Conservation (phyloP, 2,888 invertebrate species). For the Sarcophaga subvicina region DNA sequence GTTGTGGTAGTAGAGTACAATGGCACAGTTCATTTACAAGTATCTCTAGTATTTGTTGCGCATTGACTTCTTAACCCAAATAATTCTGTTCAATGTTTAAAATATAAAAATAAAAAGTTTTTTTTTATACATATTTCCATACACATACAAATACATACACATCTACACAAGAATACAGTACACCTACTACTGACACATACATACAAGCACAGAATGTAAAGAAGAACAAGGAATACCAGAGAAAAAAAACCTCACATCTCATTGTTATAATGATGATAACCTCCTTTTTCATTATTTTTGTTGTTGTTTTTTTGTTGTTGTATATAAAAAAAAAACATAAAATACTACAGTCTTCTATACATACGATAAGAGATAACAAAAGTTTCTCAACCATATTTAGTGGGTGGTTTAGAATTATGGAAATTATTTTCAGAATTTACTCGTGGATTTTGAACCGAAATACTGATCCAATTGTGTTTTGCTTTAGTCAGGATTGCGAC, state of each 20-base stretch:
- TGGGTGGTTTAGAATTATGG: too few species aligned
- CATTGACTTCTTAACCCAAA: slow-evolving; percentile 69
- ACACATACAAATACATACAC: not conserved
- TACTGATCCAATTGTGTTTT: too few species aligned
- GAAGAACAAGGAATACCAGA: not conserved
- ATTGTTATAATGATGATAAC: slow-evolving; percentile 55
- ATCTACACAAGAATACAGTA: not conserved
- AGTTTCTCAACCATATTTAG: too few species aligned
- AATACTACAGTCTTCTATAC: slow-evolving; percentile 26
- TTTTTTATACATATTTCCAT: not conserved
- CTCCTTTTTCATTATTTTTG: slow-evolving; percentile 14
- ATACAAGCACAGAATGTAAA: not conserved
- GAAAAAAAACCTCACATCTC: slow-evolving; percentile 49
- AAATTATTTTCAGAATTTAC: too few species aligned
- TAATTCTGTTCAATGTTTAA: slow-evolving; percentile 61
- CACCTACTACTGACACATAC: not conserved
- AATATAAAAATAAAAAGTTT: slow-evolving; percentile 15
- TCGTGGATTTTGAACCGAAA: too few species aligned
- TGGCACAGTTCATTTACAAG: slow-evolving; percentile 58
- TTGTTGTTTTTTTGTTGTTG: not conserved
- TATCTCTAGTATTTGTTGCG: slow-evolving; percentile 65
- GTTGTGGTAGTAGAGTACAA: slow-evolving; percentile 28
- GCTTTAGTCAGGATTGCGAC: too few species aligned
- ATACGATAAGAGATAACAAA: not conserved
- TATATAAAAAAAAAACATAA: slow-evolving; percentile 34